phyloP scores from a whole-genome alignment of 2,797 vertebrate genomes.

The Myotis vivesi region DNA sequence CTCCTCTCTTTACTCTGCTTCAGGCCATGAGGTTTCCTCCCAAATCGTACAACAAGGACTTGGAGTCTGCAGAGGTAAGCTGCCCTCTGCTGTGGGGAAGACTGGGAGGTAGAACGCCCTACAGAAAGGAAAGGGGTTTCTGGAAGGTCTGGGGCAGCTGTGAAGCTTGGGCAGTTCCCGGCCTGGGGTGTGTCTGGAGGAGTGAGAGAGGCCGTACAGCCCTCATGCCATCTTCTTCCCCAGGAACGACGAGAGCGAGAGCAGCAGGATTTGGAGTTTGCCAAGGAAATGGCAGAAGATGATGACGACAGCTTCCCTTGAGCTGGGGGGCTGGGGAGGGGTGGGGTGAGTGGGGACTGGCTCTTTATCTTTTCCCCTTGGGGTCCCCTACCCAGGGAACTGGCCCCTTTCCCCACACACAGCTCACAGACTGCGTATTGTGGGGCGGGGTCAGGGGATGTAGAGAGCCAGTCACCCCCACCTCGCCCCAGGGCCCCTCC shows the following conservation, averaged over 20 bases:
- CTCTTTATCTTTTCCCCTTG: not conserved
- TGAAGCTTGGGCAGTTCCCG: not conserved
- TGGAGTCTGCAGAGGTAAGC: conserved; percentile 97
- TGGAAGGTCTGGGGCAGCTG: not conserved
- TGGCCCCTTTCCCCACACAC: not conserved
- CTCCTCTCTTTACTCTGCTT: not conserved
- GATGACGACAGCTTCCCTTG: conserved; percentile 97
- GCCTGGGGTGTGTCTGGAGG: not conserved
- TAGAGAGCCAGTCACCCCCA: conserved; percentile 19
- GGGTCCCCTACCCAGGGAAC: conserved; percentile 32
- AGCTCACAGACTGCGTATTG: conserved; percentile 69
- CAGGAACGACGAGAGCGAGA: conserved; percentile 96
- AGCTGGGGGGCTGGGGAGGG: conserved; percentile 79
- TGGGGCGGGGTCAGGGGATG: conserved; percentile 14
- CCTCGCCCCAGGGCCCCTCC: conserved; percentile 44
- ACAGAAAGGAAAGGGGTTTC: not conserved
- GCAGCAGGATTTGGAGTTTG: conserved; percentile 98
- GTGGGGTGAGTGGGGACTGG: conserved; percentile 50
- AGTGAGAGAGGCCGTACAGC: not conserved
- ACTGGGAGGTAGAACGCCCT: not conserved
- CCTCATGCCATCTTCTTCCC: not conserved
- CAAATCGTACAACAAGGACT: conserved; percentile 99
- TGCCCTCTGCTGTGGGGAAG: fast-evolving
- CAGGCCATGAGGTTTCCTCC: conserved; percentile 98
- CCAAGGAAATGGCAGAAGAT: conserved; percentile 98